phyloP scores from a whole-genome alignment of 2,113 vertebrate genomes.

The Cryptoleucopteryx plumbea region DNA sequence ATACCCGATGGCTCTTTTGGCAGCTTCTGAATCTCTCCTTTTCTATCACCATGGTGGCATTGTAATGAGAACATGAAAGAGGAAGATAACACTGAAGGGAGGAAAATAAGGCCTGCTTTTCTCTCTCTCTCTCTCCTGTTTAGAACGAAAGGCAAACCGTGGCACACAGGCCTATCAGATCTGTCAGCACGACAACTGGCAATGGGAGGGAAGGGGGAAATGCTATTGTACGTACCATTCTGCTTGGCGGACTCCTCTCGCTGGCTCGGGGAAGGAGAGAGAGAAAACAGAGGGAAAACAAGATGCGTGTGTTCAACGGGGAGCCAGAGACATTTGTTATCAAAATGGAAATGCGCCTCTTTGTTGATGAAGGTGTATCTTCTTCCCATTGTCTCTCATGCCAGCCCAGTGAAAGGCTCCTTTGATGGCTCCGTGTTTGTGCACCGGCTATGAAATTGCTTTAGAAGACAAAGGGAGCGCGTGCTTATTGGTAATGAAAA shows the following conservation, averaged over 20 bases:
- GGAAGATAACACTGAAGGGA: background rate
- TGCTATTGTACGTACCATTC: background rate
- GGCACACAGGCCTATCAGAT: constrained; percentile 33
- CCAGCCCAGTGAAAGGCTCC: constrained; percentile 39
- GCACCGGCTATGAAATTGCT: constrained; percentile 69
- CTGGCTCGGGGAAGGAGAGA: background rate
- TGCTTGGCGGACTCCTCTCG: background rate
- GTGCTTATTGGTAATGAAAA: constrained; percentile 40
- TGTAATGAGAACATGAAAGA: background rate
- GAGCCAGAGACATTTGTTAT: constrained; percentile 33
- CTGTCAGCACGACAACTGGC: constrained; percentile 15
- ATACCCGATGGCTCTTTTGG: background rate
- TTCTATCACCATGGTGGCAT: background rate
- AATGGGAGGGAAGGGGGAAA: background rate
- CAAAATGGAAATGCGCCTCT: constrained; percentile 60
- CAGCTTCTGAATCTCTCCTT: background rate
- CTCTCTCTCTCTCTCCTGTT: background rate
- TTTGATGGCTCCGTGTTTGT: constrained; percentile 62
- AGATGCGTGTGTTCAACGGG: background rate
- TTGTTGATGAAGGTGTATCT: constrained; percentile 57
- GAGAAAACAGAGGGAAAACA: background rate
- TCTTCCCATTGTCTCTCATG: constrained; percentile 55
- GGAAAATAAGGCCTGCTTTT: background rate
- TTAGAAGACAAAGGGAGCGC: constrained; percentile 41
- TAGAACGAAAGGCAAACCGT: background rate